Evolutionary conservation across 1,140 invertebrate species (phyloP).

Genomic region (Aradophagus sp.): DNA sequence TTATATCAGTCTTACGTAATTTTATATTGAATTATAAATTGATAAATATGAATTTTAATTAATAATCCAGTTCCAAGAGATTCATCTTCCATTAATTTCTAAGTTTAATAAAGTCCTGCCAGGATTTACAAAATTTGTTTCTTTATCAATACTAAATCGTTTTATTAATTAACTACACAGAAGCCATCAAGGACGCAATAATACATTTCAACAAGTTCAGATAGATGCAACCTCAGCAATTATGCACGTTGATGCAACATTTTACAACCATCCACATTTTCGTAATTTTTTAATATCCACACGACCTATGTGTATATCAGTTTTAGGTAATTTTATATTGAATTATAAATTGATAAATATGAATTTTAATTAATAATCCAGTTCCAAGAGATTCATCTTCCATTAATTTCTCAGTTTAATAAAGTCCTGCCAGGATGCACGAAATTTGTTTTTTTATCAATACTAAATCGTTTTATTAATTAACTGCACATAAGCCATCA

Average conservation of each 20-base stretch:
- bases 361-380: neutral
- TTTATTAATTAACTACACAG: too few species aligned
- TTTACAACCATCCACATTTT: conserved; percentile 57
- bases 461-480: too few species aligned
- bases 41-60: neutral
- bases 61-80: neutral
- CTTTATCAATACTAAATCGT: too few species aligned
- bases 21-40: conserved; percentile 11
- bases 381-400: neutral
- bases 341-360: too few species aligned
- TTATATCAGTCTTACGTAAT: too few species aligned
- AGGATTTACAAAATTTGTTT: too few species aligned
- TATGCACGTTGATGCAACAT: conserved; percentile 45
- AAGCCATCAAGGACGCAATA: conserved; percentile 22
- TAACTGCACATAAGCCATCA: conserved; percentile 11
- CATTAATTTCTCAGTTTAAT: too few species aligned
- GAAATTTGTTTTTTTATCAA: too few species aligned
- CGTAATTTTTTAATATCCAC: conserved; percentile 54
- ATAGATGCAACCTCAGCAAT: conserved; percentile 65
- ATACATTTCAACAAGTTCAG: conserved; percentile 43
- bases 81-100: neutral
- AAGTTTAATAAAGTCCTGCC: too few species aligned
- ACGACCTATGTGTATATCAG: conserved; percentile 33
- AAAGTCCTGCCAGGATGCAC: too few species aligned
- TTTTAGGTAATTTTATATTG: too few species aligned